These are phyloP conservation scores for Apomyelois bistriatella DNA, from an alignment of 2,888 invertebrate species.

Conservation along the genomic window DNA sequence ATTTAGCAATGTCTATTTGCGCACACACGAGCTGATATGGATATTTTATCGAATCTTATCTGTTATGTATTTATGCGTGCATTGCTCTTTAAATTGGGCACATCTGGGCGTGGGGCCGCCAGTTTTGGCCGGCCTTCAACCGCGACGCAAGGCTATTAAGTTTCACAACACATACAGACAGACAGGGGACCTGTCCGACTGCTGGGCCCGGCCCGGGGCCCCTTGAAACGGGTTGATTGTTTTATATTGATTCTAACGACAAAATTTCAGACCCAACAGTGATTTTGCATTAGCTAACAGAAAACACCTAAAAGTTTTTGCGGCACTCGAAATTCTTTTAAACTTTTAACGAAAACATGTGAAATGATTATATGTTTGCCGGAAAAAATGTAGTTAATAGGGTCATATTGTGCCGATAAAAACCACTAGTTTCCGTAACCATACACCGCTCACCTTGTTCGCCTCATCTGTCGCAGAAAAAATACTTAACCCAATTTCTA, in stretches of 20 bases:
- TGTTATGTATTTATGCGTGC: conserved; percentile 46
- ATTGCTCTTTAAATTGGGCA: conserved; percentile 47
- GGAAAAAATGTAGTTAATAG: conserved; percentile 62
- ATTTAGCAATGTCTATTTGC: conserved; percentile 10
- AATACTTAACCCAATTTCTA: conserved; percentile 72
- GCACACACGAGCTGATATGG: conserved; percentile 9
- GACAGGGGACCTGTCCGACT: conserved; percentile 38
- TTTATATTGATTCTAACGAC: not conserved
- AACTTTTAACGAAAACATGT: conserved; percentile 38
- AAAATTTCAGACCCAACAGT: conserved; percentile 7
- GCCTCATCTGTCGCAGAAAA: conserved; percentile 61
- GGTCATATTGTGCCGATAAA: conserved; percentile 57
- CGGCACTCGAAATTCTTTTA: conserved; percentile 17
- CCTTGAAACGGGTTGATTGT: conserved; percentile 22
- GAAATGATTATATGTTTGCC: conserved; percentile 51
- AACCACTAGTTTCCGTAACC: conserved; percentile 73
- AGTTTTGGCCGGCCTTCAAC: conserved; percentile 70
- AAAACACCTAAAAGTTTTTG: conserved; percentile 29
- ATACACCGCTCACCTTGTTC: conserved; percentile 71
- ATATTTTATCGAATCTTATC: conserved; percentile 43
- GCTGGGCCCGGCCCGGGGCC: conserved; percentile 36
- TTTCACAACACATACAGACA: conserved; percentile 66
- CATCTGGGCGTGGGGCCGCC: conserved; percentile 47
- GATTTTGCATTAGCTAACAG: conserved; percentile 7
- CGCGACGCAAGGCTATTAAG: conserved; percentile 60